phyloP scores from a whole-genome alignment of 2,888 invertebrate genomes.

The Tipula confusa region DNA sequence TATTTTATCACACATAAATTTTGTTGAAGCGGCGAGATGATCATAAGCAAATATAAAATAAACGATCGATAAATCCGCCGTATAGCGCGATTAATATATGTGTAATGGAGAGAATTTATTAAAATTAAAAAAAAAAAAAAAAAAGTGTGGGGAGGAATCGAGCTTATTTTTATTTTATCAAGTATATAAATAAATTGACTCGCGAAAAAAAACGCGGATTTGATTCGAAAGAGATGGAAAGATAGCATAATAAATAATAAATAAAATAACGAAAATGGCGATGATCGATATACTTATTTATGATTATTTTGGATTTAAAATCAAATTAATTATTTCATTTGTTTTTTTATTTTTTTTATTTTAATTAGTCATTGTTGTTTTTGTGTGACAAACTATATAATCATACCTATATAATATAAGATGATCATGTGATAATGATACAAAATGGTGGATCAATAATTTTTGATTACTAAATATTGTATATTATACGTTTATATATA shows the following conservation, averaged over 20 bases:
- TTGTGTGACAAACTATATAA: not conserved
- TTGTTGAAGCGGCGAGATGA: constrained; percentile 5
- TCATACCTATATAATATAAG: no score
- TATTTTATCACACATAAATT: not conserved
- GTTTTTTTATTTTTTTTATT: not conserved
- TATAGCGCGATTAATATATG: no score
- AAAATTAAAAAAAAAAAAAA: not conserved
- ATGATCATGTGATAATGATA: constrained; percentile 15
- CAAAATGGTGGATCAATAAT: not conserved
- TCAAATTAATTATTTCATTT: not conserved
- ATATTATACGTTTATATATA: not conserved
- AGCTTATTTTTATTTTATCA: not conserved
- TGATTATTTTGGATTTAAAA: constrained; percentile 13
- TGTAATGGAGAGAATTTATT: not conserved
- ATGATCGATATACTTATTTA: not conserved
- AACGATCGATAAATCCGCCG: not conserved
- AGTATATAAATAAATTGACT: not conserved
- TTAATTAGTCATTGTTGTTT: constrained; percentile 5
- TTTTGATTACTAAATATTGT: no score
- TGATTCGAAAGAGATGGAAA: not conserved
- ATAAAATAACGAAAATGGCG: constrained; percentile 6
- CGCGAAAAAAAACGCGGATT: not conserved
- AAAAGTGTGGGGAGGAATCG: not conserved
- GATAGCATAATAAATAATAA: not conserved
- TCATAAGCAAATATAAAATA: not conserved